phyloP scores from a whole-genome alignment of 1,140 invertebrate genomes.

The Apis florea region DNA sequence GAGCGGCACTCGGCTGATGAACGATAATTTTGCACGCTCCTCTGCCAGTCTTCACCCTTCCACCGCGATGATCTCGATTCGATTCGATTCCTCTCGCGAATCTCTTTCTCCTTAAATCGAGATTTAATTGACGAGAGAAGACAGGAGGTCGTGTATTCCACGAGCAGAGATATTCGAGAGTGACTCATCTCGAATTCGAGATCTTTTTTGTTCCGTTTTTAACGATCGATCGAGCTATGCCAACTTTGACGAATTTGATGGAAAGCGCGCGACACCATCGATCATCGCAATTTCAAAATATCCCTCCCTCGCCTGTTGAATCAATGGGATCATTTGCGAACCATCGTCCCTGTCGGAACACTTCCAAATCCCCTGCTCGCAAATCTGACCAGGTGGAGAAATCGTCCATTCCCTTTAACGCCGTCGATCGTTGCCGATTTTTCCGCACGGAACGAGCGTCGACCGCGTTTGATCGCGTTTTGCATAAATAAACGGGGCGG shows the following conservation, averaged over 20 bases:
- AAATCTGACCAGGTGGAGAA: not conserved
- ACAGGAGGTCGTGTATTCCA: not conserved
- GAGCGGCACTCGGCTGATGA: slow-evolving; percentile 68
- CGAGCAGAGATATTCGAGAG: not conserved
- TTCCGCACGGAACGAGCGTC: slow-evolving; percentile 1
- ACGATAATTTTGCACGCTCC: slow-evolving; percentile 71
- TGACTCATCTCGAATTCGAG: no score
- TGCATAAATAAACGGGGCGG: slow-evolving; percentile 51
- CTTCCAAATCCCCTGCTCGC: not conserved
- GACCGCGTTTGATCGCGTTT: slow-evolving; percentile 14
- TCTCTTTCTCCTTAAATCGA: slow-evolving; percentile 5
- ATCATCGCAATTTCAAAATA: no score
- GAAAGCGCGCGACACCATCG: no score
- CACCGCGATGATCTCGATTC: slow-evolving; percentile 26
- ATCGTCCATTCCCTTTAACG: not conserved
- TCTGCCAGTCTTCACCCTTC: not conserved
- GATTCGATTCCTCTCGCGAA: slow-evolving; percentile 50
- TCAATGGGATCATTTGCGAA: no score
- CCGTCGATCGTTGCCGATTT: slow-evolving; percentile 22
- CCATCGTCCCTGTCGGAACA: not conserved
- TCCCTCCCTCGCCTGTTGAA: no score
- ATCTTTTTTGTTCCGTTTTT: no score
- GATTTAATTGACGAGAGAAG: slow-evolving; percentile 48
- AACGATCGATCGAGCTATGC: no score
- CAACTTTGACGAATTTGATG: not conserved